phyloP scores from a whole-genome alignment of 2,113 vertebrate genomes.

The Pycnonotus jocosus region DNA sequence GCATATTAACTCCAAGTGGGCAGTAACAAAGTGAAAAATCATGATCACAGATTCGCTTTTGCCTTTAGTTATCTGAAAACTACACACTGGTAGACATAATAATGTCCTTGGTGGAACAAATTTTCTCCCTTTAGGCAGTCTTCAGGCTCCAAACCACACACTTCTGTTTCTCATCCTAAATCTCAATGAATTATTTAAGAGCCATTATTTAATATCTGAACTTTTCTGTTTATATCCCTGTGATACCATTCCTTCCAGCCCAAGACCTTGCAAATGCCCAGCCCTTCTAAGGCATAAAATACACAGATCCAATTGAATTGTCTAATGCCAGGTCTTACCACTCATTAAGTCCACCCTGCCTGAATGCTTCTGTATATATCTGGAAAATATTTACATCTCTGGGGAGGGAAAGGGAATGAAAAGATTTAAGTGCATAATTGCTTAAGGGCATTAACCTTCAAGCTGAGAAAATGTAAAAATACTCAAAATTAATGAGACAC shows the following conservation, averaged over 20 bases:
- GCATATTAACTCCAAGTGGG: not conserved
- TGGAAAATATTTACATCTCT: not conserved
- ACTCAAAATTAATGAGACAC: not conserved
- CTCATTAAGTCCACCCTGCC: not conserved
- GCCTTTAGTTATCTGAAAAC: not conserved
- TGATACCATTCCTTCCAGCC: not conserved
- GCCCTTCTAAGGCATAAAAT: not conserved
- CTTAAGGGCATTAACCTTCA: not conserved
- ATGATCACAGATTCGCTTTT: not conserved
- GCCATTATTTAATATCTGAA: not conserved
- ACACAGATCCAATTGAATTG: rapidly evolving
- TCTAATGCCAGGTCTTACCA: not conserved
- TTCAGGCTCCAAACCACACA: not conserved
- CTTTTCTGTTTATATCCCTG: not conserved
- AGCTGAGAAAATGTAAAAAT: not conserved
- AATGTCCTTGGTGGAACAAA: not conserved
- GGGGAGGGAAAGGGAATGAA: not conserved
- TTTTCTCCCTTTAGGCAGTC: not conserved
- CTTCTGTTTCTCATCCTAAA: not conserved
- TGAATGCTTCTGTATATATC: not conserved
- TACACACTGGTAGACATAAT: not conserved
- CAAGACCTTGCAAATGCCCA: not conserved
- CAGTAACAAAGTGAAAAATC: not conserved
- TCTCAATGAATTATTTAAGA: not conserved
- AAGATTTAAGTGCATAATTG: not conserved